These are phyloP conservation scores for Poecile montanus DNA, from an alignment of 2,797 vertebrate genomes.

Conservation along the genomic window DNA sequence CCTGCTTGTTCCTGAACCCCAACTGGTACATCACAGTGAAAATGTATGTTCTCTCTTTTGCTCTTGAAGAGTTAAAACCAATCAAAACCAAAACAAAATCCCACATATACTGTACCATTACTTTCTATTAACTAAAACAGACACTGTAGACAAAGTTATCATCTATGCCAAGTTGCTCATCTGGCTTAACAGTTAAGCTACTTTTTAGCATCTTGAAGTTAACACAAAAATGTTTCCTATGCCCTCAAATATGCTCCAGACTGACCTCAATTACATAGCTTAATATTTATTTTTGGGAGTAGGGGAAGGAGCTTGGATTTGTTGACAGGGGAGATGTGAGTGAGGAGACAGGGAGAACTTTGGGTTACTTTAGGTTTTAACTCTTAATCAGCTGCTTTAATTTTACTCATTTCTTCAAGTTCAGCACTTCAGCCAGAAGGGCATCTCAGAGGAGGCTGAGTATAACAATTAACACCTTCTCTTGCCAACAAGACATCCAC, in stretches of 20 bases:
- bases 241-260: neutral
- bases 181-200: neutral
- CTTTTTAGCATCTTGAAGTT: neutral
- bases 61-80: neutral
- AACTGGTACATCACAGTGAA: neutral
- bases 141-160: neutral
- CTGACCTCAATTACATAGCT: neutral
- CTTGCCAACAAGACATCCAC: neutral
- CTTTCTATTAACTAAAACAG: neutral
- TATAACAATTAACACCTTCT: neutral
- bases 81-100: neutral
- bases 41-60: accelerated
- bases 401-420: neutral
- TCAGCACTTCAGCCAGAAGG: neutral
- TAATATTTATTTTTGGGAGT: neutral
- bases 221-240: neutral
- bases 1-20: neutral
- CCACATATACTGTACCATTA: neutral
- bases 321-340: accelerated
- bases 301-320: neutral
- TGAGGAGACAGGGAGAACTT: neutral
- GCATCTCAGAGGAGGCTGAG: neutral
- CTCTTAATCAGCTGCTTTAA: neutral
- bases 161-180: neutral
- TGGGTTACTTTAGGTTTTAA: neutral